A percentile compares a stretch with the other conserved stretches of the same genome.
These are phyloP conservation scores for Thelaira solivaga DNA, from an alignment of 2,888 invertebrate genomes.

Conservation along the genomic window DNA sequence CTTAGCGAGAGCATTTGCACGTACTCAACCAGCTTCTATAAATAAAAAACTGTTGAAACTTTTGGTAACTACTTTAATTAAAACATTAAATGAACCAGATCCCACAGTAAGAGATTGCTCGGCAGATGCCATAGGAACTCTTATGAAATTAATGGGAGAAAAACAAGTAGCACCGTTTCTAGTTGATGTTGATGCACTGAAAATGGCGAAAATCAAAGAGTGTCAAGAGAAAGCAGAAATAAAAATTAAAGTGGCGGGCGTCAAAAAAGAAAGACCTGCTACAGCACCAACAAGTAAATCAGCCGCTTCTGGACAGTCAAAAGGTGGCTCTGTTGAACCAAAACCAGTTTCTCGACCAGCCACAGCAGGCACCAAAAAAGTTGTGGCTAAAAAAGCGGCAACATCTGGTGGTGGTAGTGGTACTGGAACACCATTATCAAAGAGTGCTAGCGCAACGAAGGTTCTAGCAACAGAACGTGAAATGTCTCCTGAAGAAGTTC, in stretches of 20 bases:
- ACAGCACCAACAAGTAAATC: slow-evolving; percentile 74
- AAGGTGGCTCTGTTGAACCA: slow-evolving; percentile 70
- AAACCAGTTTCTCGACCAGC: slow-evolving; percentile 73
- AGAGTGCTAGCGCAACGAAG: slow-evolving; percentile 72
- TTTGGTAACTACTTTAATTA: slow-evolving; percentile 86
- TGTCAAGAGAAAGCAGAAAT: slow-evolving; percentile 95
- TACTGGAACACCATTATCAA: slow-evolving; percentile 66
- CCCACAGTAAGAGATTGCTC: slow-evolving; percentile 94
- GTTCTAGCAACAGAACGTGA: slow-evolving; percentile 80
- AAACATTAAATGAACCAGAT: slow-evolving; percentile 83
- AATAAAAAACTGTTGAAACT: slow-evolving; percentile 94
- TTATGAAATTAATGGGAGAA: slow-evolving; percentile 95
- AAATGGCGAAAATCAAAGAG: slow-evolving; percentile 96
- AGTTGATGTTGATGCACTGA: slow-evolving; percentile 91
- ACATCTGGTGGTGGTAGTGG: slow-evolving; percentile 40
- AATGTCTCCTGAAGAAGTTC: slow-evolving; percentile 86
- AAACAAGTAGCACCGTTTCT: slow-evolving; percentile 91
- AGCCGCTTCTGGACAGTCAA: slow-evolving; percentile 69
- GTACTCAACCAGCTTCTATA: slow-evolving; percentile 87
- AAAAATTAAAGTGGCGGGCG: slow-evolving; percentile 82
- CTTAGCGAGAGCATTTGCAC: slow-evolving; percentile 88
- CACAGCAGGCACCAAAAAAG: slow-evolving; percentile 69
- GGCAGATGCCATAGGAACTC: slow-evolving; percentile 94
- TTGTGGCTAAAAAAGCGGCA: slow-evolving; percentile 46
- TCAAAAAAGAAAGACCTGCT: slow-evolving; percentile 79